These are phyloP conservation scores for Xiphophorus couchianus DNA, from an alignment of 2,113 vertebrate species.

Conservation along the genomic window DNA sequence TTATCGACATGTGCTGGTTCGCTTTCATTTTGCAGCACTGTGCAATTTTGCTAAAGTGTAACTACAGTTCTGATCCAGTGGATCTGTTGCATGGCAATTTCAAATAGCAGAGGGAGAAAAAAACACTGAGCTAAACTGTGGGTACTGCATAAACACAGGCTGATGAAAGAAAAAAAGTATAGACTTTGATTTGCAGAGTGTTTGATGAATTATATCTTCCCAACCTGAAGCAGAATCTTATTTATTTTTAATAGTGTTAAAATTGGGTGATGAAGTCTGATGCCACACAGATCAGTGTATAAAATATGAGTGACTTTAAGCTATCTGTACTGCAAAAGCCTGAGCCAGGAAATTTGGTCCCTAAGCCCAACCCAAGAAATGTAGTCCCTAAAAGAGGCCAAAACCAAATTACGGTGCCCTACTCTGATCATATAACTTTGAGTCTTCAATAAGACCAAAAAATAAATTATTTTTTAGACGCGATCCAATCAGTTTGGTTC, in stretches of 20 bases:
- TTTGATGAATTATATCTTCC: conserved; percentile 48
- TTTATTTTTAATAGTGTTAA: conserved; percentile 6
- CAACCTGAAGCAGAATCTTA: conserved; percentile 5
- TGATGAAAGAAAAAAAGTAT: conserved; percentile 1
- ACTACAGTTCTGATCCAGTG: conserved; percentile 34
- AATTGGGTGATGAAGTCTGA: conserved; percentile 40
- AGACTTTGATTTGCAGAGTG: conserved; percentile 29
- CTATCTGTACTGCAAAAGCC: conserved; percentile 13
- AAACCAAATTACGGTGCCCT: too few relatives aligned
- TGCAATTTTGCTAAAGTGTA: conserved; percentile 26
- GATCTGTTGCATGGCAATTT: conserved; percentile 4
- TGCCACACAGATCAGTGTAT: conserved; percentile 30
- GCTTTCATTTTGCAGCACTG: conserved; percentile 31
- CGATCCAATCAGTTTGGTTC: too few relatives aligned
- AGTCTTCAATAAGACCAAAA: too few relatives aligned
- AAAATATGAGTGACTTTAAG: conserved; percentile 21
- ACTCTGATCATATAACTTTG: too few relatives aligned
- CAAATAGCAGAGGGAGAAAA: conserved; percentile 10
- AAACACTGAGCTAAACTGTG: background rate
- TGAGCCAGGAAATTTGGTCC: too few relatives aligned
- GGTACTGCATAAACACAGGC: background rate
- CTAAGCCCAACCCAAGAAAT: too few relatives aligned
- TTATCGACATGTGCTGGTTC: conserved; percentile 42
- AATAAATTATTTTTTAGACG: too few relatives aligned
- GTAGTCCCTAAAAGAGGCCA: too few relatives aligned